Conservation (phyloP, 2,797 vertebrate genomes). For the Crotalus adamanteus region DNA sequence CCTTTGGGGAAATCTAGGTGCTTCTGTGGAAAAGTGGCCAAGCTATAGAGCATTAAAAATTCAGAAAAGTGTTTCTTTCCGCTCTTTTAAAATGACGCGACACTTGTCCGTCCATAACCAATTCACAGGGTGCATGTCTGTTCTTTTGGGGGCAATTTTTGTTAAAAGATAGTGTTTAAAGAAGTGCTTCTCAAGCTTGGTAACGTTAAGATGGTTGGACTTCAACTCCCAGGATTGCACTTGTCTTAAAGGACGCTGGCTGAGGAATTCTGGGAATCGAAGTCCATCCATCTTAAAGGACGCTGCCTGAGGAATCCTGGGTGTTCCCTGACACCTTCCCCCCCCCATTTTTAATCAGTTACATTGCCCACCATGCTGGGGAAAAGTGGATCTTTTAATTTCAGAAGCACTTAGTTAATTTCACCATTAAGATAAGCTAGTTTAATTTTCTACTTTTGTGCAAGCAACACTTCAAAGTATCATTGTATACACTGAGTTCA, state of each 20-base stretch:
- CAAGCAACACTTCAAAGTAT: neutral
- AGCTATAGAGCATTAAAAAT: neutral
- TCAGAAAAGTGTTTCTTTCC: neutral
- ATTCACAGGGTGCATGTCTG: neutral
- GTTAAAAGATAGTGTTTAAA: neutral
- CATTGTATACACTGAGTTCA: neutral
- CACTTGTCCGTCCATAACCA: rapidly evolving
- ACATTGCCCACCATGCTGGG: neutral
- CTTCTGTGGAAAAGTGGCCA: neutral
- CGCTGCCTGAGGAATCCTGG: neutral
- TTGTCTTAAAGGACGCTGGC: neutral
- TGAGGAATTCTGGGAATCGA: too few relatives aligned
- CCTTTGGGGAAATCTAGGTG: neutral
- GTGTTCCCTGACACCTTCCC: neutral
- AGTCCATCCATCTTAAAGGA: neutral
- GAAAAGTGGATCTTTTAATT: neutral
- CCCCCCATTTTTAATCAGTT: neutral
- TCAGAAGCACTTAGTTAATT: neutral
- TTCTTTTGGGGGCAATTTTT: neutral
- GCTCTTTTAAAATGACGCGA: neutral
- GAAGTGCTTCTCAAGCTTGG: neutral
- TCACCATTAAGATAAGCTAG: neutral
- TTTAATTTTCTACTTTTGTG: neutral
- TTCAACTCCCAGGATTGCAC: neutral
- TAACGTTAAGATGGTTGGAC: neutral